A percentile compares a stretch with the other conserved stretches of the same genome.
Evolutionary conservation across 2,888 invertebrate species (phyloP).

Genomic region (Erebia palarica): DNA sequence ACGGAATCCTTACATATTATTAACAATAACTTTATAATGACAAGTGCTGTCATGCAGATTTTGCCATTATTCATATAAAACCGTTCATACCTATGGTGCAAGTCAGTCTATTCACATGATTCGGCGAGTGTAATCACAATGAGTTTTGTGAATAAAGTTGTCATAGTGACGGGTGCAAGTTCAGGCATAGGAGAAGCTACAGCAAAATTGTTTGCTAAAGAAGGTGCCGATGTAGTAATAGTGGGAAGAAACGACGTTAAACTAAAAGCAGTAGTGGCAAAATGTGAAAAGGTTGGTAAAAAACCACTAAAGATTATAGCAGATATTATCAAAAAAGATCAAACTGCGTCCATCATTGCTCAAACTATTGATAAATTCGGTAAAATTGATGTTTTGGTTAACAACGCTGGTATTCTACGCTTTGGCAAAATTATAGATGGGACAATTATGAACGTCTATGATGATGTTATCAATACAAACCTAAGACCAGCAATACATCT

Average conservation of each 20-base stretch:
- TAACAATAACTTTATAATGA: too few species aligned
- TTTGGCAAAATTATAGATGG: conserved; percentile 41
- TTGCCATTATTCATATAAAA: not conserved
- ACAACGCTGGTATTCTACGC: not conserved
- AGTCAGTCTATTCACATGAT: not conserved
- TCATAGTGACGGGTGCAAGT: conserved; percentile 63
- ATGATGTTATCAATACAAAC: conserved; percentile 51
- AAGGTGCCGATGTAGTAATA: conserved; percentile 56
- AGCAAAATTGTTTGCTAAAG: conserved; percentile 51
- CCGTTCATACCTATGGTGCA: not conserved
- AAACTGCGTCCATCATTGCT: conserved; percentile 42
- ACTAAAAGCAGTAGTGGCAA: conserved; percentile 49
- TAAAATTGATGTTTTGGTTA: conserved; percentile 37
- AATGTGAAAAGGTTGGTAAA: conserved; percentile 47
- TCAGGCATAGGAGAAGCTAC: conserved; percentile 61
- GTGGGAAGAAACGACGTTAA: conserved; percentile 59
- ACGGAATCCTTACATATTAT: too few species aligned
- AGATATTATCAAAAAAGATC: conserved; percentile 48
- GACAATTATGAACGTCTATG: conserved; percentile 47
- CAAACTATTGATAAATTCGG: conserved; percentile 48
- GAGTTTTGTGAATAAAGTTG: conserved; percentile 59
- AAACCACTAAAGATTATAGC: conserved; percentile 48
- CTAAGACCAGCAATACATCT: conserved; percentile 48
- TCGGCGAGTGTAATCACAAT: conserved; percentile 38
- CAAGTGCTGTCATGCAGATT: too few species aligned